Evolutionary conservation across 2,797 vertebrate genomes (phyloP), one percentile per base, ranked within the genome.

Genomic region (Sylvia borin): DNA sequence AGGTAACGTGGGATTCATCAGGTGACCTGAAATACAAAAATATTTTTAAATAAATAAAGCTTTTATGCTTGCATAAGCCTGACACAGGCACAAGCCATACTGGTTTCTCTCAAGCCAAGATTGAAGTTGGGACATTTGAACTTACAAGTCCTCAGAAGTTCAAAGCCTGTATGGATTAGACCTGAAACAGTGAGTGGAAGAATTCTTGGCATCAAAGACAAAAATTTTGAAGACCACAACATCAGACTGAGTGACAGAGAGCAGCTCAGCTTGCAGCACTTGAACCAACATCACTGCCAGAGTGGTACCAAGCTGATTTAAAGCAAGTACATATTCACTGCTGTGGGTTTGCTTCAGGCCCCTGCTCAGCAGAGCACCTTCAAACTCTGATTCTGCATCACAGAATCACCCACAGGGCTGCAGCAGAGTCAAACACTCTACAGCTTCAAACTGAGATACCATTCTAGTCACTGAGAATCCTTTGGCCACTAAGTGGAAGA

Each of bases 1-100:
- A 99, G 88, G 95, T 98, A 93, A 99, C 98, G 31, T 98, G 98
- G 61, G 98, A 97, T 70, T 98, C 96, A 85, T 98, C 98, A 93
- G 97, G 96, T 62, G 98, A 98, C 98, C 99, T 99, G 96, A 62
- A 98, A 97, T 38, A 88, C 14, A 96, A 89, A 94, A 77, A 32
- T 12, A 80, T 83, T 73, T 94, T 85, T 10, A 68, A 53, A 43
- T 64, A 47, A 91, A 66, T 42, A 47, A 48, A 82, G 67, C 7
- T 75, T 57, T 77, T 77, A 29, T 70, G 34, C 51, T 87, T 58
- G 54, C 58, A 22, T 75, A 81, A 72, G 22, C 27, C 26, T 58
- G 31, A 77, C 40, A 34, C 19, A 17, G 36, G 50, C 78, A 79
- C 27, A 67, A 58, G 10, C 32, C 10, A 31, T 7, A 38, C 3